These are phyloP conservation scores for Philypnodon macrostomus DNA, from an alignment of 2,797 vertebrate genomes.

Conservation along the genomic window DNA sequence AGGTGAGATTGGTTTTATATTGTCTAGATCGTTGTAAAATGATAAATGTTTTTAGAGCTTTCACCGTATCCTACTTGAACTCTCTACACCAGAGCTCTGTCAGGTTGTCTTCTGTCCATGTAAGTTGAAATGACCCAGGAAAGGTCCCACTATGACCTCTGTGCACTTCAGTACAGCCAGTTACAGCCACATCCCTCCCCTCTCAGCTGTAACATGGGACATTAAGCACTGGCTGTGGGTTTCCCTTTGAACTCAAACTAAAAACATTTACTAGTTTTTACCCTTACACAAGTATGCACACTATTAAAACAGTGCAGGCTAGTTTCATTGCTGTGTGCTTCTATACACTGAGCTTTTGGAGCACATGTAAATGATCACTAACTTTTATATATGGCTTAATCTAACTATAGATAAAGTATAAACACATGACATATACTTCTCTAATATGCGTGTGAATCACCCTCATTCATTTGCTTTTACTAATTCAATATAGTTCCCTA, in stretches of 20 bases:
- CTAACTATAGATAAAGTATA: background rate
- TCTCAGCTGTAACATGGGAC: slow-evolving; percentile 32
- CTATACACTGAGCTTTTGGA: slow-evolving; percentile 2
- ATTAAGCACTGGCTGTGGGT: slow-evolving; percentile 26
- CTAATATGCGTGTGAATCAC: slow-evolving; percentile 1
- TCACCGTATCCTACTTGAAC: slow-evolving; percentile 34
- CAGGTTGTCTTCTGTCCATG: slow-evolving; percentile 67
- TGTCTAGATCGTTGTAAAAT: too few relatives aligned
- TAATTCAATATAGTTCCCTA: slow-evolving; percentile 4
- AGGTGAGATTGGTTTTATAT: slow-evolving; percentile 68
- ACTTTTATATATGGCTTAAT: background rate
- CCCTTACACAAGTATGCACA: slow-evolving; percentile 14
- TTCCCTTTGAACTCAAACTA: slow-evolving; percentile 19
- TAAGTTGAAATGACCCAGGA: slow-evolving; percentile 55
- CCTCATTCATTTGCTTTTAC: slow-evolving; percentile 8
- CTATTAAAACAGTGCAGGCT: slow-evolving; percentile 35
- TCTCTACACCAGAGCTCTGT: slow-evolving; percentile 64
- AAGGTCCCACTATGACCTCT: slow-evolving; percentile 22
- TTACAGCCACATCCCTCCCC: slow-evolving; percentile 26
- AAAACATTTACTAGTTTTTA: slow-evolving; percentile 8
- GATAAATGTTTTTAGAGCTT: slow-evolving; percentile 1
- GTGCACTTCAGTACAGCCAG: slow-evolving; percentile 1
- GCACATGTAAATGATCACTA: slow-evolving; percentile 17
- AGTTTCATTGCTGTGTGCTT: slow-evolving; percentile 17
- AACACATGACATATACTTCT: too few relatives aligned